phyloP scores from a whole-genome alignment of 1,140 invertebrate genomes.

The Bombus sibiricus region DNA sequence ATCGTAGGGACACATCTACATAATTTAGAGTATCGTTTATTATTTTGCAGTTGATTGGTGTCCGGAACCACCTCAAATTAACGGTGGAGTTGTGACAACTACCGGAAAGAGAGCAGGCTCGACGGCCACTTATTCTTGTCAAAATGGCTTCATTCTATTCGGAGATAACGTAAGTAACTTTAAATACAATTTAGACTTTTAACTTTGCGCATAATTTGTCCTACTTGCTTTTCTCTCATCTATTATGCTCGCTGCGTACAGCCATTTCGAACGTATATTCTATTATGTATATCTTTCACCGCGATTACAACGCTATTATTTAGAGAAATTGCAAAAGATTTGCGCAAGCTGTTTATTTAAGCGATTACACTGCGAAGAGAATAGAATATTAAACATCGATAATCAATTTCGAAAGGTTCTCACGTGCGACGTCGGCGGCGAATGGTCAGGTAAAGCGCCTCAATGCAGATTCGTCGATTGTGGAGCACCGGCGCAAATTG shows the following conservation, averaged over 20 bases:
- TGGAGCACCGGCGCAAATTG: slow-evolving; percentile 89
- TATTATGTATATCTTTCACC: not conserved
- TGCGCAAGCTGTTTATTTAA: not conserved
- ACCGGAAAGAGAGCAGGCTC: slow-evolving; percentile 89
- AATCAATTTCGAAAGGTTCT: slow-evolving; percentile 84
- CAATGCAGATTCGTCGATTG: slow-evolving; percentile 94
- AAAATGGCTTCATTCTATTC: slow-evolving; percentile 92
- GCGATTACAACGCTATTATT: not conserved
- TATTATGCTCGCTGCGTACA: not conserved
- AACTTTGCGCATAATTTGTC: not conserved
- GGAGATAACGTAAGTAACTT: slow-evolving; percentile 87
- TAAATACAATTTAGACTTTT: not conserved
- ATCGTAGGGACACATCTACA: not conserved
- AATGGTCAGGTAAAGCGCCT: slow-evolving; percentile 91
- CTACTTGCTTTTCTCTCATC: not conserved
- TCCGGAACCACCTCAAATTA: slow-evolving; percentile 89
- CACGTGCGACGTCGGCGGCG: slow-evolving; percentile 90
- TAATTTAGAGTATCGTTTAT: slow-evolving; percentile 26
- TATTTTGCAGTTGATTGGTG: slow-evolving; percentile 89
- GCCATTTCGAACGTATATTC: not conserved
- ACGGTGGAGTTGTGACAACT: slow-evolving; percentile 88
- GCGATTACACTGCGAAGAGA: not conserved
- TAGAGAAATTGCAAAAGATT: not conserved
- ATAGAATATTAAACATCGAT: not conserved
- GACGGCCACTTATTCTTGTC: slow-evolving; percentile 90